These are phyloP conservation scores for Anthopleura sola DNA, from an alignment of 64 coral and sea anemone genomes.

Conservation along the genomic window DNA sequence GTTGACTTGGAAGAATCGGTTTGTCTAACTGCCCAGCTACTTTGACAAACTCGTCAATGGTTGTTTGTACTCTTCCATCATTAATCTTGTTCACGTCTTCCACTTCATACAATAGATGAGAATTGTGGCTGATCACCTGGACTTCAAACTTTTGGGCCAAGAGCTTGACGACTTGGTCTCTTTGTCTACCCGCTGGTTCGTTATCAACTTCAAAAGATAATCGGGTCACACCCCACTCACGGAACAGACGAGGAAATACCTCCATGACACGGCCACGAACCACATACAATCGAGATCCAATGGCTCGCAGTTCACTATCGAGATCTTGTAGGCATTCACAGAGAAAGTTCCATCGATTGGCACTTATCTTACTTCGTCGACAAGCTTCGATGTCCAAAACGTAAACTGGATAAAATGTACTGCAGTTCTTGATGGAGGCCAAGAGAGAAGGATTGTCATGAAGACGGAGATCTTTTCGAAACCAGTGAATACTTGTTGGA, in stretches of 20 bases:
- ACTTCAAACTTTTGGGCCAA: conserved; percentile 51
- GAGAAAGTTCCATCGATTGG: conserved; percentile 60
- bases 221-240: conserved; percentile 39
- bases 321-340: conserved; percentile 43
- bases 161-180: conserved; percentile 39
- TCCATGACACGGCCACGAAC: conserved; percentile 46
- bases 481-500: conserved; percentile 48
- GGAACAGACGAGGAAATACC: conserved; percentile 46
- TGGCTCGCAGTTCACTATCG: conserved; percentile 37
- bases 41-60: conserved; percentile 35
- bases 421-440: conserved; percentile 31
- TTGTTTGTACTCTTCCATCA: conserved; percentile 1
- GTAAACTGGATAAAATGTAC: conserved; percentile 54
- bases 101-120: conserved; percentile 55
- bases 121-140: conserved; percentile 54
- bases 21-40: neutral
- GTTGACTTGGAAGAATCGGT: conserved; percentile 11
- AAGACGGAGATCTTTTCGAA: conserved; percentile 69
- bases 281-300: conserved; percentile 67
- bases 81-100: conserved; percentile 38
- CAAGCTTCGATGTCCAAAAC: conserved; percentile 45
- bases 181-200: conserved; percentile 55
- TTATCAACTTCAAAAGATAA: conserved; percentile 67
- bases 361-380: conserved; percentile 41
- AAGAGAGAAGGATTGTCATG: conserved; percentile 59